Conservation (phyloP, 2,113 vertebrate species). For the Gopherus evgoodei region DNA sequence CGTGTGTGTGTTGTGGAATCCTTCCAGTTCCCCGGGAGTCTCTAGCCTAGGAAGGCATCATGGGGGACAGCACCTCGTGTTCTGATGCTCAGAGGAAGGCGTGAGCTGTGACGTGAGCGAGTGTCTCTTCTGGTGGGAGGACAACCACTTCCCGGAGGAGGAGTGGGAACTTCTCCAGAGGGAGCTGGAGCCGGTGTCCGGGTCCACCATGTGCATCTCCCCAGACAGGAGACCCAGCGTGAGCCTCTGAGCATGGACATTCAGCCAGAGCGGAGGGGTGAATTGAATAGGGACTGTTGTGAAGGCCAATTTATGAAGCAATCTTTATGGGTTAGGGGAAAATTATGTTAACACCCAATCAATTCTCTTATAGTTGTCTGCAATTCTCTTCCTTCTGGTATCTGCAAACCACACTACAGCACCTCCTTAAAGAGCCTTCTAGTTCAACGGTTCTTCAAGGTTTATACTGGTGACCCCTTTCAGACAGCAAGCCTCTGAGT, state of each 20-base stretch:
- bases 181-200: not conserved
- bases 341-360: not conserved
- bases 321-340: not conserved
- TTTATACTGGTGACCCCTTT: too few relatives aligned
- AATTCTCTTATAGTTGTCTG: not conserved
- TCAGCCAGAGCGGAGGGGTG: not conserved
- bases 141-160: too few relatives aligned
- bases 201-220: not conserved
- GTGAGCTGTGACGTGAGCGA: not conserved
- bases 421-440: not conserved
- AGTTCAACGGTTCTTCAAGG: not conserved
- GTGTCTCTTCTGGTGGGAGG: not conserved
- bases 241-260: not conserved
- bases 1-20: too few relatives aligned
- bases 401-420: not conserved
- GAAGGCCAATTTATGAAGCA: not conserved
- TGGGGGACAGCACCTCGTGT: not conserved
- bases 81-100: not conserved
- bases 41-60: not conserved
- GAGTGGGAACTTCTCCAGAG: not conserved
- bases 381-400: not conserved
- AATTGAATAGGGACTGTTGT: not conserved
- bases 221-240: not conserved
- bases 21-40: not conserved
- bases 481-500: too few relatives aligned